A percentile compares a stretch with the other conserved stretches of the same genome.
Conservation (phyloP, 2,797 vertebrate genomes). For the Scomberomorus guttatus region DNA sequence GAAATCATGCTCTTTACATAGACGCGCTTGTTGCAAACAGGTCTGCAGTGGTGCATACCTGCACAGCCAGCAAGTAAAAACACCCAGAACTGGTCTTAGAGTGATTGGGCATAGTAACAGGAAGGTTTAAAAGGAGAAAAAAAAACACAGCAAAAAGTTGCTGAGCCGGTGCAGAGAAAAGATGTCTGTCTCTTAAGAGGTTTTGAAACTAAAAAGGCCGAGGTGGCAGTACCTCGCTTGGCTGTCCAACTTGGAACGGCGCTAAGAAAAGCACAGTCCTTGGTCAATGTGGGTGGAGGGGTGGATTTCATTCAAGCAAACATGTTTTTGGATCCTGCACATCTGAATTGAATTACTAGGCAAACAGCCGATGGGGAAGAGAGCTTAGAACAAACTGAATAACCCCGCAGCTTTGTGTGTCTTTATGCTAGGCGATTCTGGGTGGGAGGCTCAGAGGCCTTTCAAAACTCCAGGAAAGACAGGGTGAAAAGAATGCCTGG, state of each 20-base stretch:
- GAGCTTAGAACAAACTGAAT: slow-evolving; percentile 87
- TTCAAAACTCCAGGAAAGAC: slow-evolving; percentile 85
- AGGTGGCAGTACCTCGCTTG: slow-evolving; percentile 82
- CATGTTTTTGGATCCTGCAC: slow-evolving; percentile 88
- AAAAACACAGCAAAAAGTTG: slow-evolving; percentile 56
- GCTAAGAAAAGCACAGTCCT: slow-evolving; percentile 87
- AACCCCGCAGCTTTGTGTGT: slow-evolving; percentile 83
- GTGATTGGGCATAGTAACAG: slow-evolving; percentile 54
- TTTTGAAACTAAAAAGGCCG: slow-evolving; percentile 77
- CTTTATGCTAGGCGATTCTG: slow-evolving; percentile 82
- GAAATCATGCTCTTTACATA: slow-evolving; percentile 66
- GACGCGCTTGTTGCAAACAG: slow-evolving; percentile 58
- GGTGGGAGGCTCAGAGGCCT: slow-evolving; percentile 85
- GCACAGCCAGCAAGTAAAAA: slow-evolving; percentile 51
- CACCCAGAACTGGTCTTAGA: slow-evolving; percentile 47
- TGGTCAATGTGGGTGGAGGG: slow-evolving; percentile 85
- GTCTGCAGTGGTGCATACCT: slow-evolving; percentile 40
- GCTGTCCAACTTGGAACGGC: slow-evolving; percentile 83
- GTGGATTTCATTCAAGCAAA: slow-evolving; percentile 88
- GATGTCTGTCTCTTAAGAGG: slow-evolving; percentile 74
- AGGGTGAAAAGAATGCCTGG: slow-evolving; percentile 86
- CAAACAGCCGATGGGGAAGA: slow-evolving; percentile 88
- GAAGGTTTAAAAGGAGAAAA: slow-evolving; percentile 58
- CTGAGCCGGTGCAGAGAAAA: slow-evolving; percentile 72
- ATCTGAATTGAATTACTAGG: slow-evolving; percentile 89